These are phyloP conservation scores for Odontamblyopus rebecca DNA, from an alignment of 2,797 vertebrate genomes.

Conservation along the genomic window DNA sequence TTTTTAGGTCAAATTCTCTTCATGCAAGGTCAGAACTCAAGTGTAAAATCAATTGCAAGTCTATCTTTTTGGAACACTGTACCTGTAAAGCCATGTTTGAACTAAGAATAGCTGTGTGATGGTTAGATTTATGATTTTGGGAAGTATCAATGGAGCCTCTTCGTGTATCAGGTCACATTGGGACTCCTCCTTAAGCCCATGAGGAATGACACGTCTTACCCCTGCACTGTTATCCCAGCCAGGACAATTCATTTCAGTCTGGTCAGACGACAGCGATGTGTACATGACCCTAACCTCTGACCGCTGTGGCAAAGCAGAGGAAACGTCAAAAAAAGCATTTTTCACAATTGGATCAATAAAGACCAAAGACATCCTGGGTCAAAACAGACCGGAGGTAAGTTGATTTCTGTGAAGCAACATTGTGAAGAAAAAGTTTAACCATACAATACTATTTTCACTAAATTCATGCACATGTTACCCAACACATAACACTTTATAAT, in stretches of 20 bases:
- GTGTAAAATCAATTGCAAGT: neutral
- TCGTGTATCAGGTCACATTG: conserved; percentile 4
- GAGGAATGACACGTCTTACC: conserved; percentile 12
- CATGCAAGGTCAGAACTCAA: neutral
- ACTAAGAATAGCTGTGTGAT: neutral
- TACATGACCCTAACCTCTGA: conserved; percentile 40
- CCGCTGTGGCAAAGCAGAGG: conserved; percentile 8
- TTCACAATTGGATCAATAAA: conserved; percentile 22
- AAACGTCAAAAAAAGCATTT: conserved; percentile 18
- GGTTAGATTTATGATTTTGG: neutral
- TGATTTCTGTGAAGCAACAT: neutral
- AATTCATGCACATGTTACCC: neutral
- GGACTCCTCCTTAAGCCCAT: conserved; percentile 9
- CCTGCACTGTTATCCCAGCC: conserved; percentile 10
- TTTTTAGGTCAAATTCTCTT: neutral
- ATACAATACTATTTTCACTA: neutral
- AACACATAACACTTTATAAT: too few species aligned
- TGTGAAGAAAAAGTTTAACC: neutral
- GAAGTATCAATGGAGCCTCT: neutral
- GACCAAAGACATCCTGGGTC: conserved; percentile 20
- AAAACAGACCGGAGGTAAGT: neutral
- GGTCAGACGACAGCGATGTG: conserved; percentile 8
- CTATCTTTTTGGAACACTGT: too few species aligned
- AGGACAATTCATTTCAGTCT: conserved; percentile 16
- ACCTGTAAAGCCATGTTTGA: neutral